Conservation (phyloP, 1,140 invertebrate genomes). For the Drosophila ercepeae region DNA sequence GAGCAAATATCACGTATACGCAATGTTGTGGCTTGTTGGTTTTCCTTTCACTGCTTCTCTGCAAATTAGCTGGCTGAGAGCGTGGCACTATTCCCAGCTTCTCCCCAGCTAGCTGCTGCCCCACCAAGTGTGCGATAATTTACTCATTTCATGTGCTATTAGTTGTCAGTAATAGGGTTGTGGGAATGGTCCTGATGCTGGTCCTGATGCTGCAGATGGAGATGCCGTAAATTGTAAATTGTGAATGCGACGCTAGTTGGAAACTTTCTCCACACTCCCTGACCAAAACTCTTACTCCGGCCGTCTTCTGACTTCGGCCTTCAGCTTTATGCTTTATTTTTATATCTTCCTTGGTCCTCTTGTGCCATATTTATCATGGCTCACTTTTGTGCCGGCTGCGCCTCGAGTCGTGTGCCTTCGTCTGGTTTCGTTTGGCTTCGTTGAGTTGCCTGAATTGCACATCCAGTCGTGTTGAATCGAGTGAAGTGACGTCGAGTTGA, state of each 20-base stretch:
- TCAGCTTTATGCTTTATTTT: conserved; percentile 63
- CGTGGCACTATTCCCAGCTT: conserved; percentile 6
- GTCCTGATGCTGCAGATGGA: background rate
- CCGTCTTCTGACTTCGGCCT: conserved; percentile 17
- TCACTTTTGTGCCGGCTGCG: conserved; percentile 56
- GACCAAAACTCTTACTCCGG: conserved; percentile 13
- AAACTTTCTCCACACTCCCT: conserved; percentile 29
- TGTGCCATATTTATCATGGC: conserved; percentile 67
- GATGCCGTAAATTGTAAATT: conserved; percentile 41
- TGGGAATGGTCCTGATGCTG: background rate
- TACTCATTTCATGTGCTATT: conserved; percentile 80
- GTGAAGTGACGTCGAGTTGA: conserved; percentile 16
- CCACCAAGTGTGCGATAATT: conserved; percentile 63
- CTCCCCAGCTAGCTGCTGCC: background rate
- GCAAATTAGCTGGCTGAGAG: conserved; percentile 64
- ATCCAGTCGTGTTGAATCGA: background rate
- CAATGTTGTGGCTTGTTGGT: conserved; percentile 77
- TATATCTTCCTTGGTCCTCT: conserved; percentile 23
- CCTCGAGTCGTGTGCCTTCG: conserved; percentile 30
- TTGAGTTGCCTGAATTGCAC: background rate
- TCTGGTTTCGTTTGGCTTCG: conserved; percentile 4
- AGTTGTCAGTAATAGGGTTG: conserved; percentile 52
- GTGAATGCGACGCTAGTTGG: conserved; percentile 38
- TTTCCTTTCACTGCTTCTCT: conserved; percentile 47
- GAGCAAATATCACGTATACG: conserved; percentile 78